Evolutionary conservation across 2,113 vertebrate species (phyloP), one percentile per base, ranked within the genome.

Genomic region (Pimephales promelas): DNA sequence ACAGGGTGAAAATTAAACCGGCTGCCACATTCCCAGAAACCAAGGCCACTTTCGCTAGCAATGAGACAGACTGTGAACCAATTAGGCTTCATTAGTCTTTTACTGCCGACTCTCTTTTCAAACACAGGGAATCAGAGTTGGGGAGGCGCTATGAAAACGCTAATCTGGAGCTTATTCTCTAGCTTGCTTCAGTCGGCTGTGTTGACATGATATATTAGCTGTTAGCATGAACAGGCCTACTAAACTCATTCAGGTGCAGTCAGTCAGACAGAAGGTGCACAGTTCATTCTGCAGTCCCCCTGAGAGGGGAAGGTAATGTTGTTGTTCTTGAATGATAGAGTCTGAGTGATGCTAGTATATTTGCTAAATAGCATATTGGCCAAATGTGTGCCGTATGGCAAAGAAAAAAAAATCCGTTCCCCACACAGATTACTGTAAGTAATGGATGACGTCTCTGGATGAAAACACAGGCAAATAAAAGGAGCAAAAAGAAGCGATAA

Each of bases 41-140:
- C 79, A 86, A 49, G 79, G 80, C 64, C 71, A 83, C 85, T 85
- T 85, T 84, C 22, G 20, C 75, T 71, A 68, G 71, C 84, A 88
- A 83, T 71, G 49, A 56, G 61, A 82, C 73, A 31, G 72, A 86
- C 82, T 87, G 79, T 84, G 78, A 87, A 84, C 82, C 84, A 87
- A 86, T 89, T 89, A 89, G 80, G 71, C 82, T 64, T 84, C 79
- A 87, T 89, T 87, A 87, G 88, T 82, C 79, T 78, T 87, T 84
- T 84, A 26, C 88, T 84, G 73, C 49, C 64, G 49, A 24, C 64
- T 52, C 49, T 61, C 40, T 45, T 22, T 31, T 70, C 24, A 71
- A 26, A 88, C 20, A 74, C 9, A 26, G 61, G 45, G 52, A 85
- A 31, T 45, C 20, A 10, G 26, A 84, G 61, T 7, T 45, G 61